Evolutionary conservation across 2,888 invertebrate genomes (phyloP).

Genomic region (Branchellion lobata): DNA sequence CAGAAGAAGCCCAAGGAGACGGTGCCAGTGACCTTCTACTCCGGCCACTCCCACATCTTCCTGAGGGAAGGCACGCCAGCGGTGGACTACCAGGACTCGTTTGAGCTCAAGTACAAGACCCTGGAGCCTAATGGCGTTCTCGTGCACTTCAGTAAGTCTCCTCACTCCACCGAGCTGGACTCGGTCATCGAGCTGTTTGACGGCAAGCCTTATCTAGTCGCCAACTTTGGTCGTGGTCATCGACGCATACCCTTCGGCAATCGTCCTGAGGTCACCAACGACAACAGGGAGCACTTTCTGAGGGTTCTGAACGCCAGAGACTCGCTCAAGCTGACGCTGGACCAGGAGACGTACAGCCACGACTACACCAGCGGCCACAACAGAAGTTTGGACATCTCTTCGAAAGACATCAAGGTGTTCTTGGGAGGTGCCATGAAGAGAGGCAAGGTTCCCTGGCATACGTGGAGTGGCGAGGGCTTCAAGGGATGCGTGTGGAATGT

Average conservation of each 20-base stretch:
- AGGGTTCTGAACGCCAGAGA: slow-evolving; percentile 48
- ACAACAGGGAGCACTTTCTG: slow-evolving; percentile 56
- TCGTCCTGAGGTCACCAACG: slow-evolving; percentile 52
- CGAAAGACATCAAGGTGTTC: slow-evolving; percentile 50
- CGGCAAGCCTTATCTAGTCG: slow-evolving; percentile 54
- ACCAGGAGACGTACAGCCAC: slow-evolving; percentile 51
- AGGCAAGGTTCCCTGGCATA: slow-evolving; percentile 56
- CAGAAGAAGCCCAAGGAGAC: slow-evolving; percentile 20
- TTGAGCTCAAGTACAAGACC: slow-evolving; percentile 58
- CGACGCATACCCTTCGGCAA: slow-evolving; percentile 52
- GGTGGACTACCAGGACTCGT: slow-evolving; percentile 49
- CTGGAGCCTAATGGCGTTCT: slow-evolving; percentile 56
- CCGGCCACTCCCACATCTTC: slow-evolving; percentile 43
- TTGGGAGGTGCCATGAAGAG: slow-evolving; percentile 53
- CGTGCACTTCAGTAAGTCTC: slow-evolving; percentile 54
- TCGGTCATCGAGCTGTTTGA: slow-evolving; percentile 59
- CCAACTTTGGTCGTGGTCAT: slow-evolving; percentile 55
- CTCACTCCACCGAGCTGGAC: not conserved
- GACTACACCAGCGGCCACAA: slow-evolving; percentile 47
- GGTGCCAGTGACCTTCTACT: slow-evolving; percentile 49
- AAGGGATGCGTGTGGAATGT: slow-evolving; percentile 59
- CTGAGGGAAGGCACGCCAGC: slow-evolving; percentile 36
- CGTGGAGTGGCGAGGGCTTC: slow-evolving; percentile 55
- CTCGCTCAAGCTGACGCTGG: slow-evolving; percentile 53
- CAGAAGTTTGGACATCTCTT: slow-evolving; percentile 3